phyloP scores from a whole-genome alignment of 92 coral and sea anemone species.

The Palythoa heliodiscus region DNA sequence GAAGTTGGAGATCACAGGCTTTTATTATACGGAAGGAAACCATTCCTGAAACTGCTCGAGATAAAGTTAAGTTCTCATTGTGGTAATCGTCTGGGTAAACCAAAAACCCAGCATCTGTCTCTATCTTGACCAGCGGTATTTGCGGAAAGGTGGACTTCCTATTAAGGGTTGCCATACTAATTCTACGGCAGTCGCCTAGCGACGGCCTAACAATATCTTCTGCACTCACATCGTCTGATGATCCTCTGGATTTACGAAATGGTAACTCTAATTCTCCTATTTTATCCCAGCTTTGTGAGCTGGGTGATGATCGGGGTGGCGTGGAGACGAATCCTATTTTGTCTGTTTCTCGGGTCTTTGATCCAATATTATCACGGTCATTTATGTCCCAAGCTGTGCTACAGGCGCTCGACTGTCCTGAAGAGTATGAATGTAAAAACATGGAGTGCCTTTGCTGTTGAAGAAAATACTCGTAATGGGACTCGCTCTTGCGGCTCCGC shows the following conservation, averaged over 20 bases:
- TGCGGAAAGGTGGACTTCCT: constrained; percentile 33
- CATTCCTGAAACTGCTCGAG: constrained; percentile 97
- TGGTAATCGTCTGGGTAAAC: constrained; percentile 77
- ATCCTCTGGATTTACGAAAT: background rate
- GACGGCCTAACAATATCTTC: background rate
- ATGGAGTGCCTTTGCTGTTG: constrained; percentile 79
- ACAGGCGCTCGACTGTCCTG: constrained; percentile 49
- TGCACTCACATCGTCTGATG: background rate
- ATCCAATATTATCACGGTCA: background rate
- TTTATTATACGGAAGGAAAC: constrained; percentile 77
- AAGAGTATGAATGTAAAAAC: constrained; percentile 61
- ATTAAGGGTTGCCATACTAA: constrained; percentile 17
- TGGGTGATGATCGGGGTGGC: background rate
- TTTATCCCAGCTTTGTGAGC: constrained; percentile 8
- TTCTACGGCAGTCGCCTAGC: constrained; percentile 14
- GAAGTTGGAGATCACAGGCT: constrained; percentile 65
- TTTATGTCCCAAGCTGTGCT: background rate
- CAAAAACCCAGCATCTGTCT: constrained; percentile 75
- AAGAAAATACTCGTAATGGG: constrained; percentile 62
- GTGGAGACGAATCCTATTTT: background rate
- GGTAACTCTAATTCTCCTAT: background rate
- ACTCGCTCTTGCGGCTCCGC: constrained; percentile 51
- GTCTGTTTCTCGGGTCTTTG: background rate
- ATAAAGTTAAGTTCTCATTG: constrained; percentile 61
- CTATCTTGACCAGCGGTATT: constrained; percentile 48